Evolutionary conservation across 1,140 invertebrate species (phyloP), one percentile per base, ranked within the genome.

Genomic region (Heterodera schachtii): DNA sequence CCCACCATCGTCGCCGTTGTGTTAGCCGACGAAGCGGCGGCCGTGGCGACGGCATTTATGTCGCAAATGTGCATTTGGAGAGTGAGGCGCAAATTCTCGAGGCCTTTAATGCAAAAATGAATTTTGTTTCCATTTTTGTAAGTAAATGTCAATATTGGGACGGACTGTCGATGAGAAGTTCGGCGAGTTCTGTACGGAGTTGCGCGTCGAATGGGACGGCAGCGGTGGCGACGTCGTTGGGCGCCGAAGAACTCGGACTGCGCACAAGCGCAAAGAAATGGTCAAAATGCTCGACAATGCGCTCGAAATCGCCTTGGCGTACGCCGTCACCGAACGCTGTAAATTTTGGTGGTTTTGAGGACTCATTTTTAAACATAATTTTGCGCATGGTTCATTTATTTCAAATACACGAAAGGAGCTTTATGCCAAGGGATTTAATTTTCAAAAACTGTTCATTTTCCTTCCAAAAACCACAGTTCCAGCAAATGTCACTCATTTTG

Each of bases 181-280:
- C 81, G 52, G 60, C 82, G 46, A 73, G 41, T 43, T 71, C 44
- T 1, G 43, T 19, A n/a, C 69, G 57, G 5, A 84, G 21, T 74
- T 19, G 43, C 16, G 41, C 31, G 44, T 84, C 82, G n/a, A 83
- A 60, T 11, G 69, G 31, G 21, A 3, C n/a, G 66, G 44, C 83
- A 49, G 21, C n/a, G 31, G 21, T n/a, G n/a, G 66, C 80, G 47
- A 75, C 83, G 79, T 81, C 47, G 11, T 52, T 52, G 49, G 6
- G 49, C 43, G 69, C 44, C 19, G 69, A 31, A 71, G 49, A 31
- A 31, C 31, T 52, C 49, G 49, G 49, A 8, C 13, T 64, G n/a
- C 81, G 81, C 19, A 82, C 81, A 57, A 82, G 47, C 43, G 81
- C 60, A 67, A 82, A 82, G n/a, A 82, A 82, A 47, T 70, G 47